Evolutionary conservation across 2,113 vertebrate genomes (phyloP).

Genomic region (Cercocebus atys): DNA sequence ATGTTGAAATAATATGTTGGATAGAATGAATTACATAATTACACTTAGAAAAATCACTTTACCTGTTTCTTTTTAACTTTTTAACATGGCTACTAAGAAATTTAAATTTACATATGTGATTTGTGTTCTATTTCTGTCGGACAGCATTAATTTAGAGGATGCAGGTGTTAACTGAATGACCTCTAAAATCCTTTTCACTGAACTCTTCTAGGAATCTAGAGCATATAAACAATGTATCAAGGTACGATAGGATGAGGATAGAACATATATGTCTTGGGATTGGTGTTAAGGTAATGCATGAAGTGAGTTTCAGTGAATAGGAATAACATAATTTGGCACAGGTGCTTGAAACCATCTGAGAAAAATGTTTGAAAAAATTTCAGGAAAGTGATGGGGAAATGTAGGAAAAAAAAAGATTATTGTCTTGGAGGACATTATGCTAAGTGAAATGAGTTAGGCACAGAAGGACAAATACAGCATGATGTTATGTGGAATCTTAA

Average conservation of each 20-base stretch:
- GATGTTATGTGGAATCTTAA: background rate
- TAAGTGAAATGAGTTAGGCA: background rate
- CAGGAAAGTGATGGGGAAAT: background rate
- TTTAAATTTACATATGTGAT: background rate
- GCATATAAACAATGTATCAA: background rate
- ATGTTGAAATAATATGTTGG: conserved; percentile 34
- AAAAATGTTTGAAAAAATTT: background rate
- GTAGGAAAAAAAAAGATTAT: background rate
- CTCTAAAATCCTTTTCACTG: background rate
- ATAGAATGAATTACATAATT: background rate
- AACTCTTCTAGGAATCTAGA: background rate
- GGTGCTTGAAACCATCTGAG: background rate
- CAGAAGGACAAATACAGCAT: background rate
- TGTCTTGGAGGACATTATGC: background rate
- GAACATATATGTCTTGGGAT: background rate
- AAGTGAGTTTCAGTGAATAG: background rate
- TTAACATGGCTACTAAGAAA: background rate
- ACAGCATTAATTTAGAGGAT: background rate
- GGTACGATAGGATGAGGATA: background rate
- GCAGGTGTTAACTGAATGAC: background rate
- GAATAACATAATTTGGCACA: background rate
- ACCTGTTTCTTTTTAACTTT: background rate
- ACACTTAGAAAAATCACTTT: background rate
- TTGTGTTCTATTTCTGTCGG: background rate
- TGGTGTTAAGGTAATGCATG: background rate